phyloP scores from a whole-genome alignment of 2,113 vertebrate genomes.

The Leucopsar rothschildi region DNA sequence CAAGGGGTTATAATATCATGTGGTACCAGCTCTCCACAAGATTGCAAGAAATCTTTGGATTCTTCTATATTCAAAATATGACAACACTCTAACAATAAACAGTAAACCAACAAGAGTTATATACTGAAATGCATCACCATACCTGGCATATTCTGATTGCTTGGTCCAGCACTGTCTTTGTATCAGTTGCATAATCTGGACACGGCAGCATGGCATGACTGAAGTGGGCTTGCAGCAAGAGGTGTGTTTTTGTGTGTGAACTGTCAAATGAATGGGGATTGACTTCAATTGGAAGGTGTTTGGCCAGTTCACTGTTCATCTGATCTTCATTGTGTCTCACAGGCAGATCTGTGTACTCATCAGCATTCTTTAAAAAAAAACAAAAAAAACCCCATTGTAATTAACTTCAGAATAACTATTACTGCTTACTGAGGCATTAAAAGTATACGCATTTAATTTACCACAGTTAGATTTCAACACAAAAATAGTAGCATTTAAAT shows the following conservation, averaged over 20 bases:
- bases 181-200: slow-evolving; percentile 93
- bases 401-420: neutral
- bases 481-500: neutral
- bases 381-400: neutral
- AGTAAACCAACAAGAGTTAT: neutral
- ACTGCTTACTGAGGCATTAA: neutral
- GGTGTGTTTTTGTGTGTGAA: slow-evolving; percentile 94
- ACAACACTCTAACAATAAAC: neutral
- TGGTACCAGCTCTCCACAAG: neutral
- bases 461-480: neutral
- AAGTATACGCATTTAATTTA: neutral
- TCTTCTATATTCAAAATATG: neutral
- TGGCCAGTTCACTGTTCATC: slow-evolving; percentile 92
- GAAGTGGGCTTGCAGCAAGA: slow-evolving; percentile 95
- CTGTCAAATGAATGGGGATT: slow-evolving; percentile 93
- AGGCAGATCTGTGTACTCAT: slow-evolving; percentile 93
- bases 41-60: neutral
- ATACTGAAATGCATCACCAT: neutral
- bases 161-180: slow-evolving; percentile 96
- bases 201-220: slow-evolving; percentile 87
- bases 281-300: slow-evolving; percentile 88
- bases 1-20: accelerated
- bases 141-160: slow-evolving; percentile 96
- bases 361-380: slow-evolving; percentile 81
- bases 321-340: slow-evolving; percentile 99